phyloP scores from a whole-genome alignment of 2,113 vertebrate genomes.

The Plecturocebus donacophilus region DNA sequence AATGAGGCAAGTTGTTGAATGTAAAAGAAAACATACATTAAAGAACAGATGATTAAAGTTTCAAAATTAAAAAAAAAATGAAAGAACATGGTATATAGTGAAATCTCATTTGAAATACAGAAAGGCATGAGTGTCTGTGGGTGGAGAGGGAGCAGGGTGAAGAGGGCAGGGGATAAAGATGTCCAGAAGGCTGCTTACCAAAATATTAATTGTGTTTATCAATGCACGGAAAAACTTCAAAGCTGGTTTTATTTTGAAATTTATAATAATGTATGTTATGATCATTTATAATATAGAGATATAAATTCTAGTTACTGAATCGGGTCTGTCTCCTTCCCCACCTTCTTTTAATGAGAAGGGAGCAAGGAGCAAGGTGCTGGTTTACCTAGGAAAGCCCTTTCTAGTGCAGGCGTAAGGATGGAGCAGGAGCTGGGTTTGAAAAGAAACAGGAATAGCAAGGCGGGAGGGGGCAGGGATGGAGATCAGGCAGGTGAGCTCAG shows the following conservation, averaged over 20 bases:
- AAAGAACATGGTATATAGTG: neutral
- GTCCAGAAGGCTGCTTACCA: neutral
- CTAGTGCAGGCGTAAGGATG: neutral
- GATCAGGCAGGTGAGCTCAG: neutral
- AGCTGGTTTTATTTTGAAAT: neutral
- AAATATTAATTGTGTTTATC: neutral
- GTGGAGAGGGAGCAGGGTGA: neutral
- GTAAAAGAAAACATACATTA: slow-evolving; percentile 33
- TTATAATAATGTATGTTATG: neutral
- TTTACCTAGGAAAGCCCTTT: neutral
- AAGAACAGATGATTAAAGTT: neutral
- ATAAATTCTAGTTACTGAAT: neutral
- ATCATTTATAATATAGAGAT: neutral
- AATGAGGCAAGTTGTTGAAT: neutral
- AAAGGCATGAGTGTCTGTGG: neutral
- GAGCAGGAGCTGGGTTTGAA: neutral
- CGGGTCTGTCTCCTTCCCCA: neutral
- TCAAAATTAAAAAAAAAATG: neutral
- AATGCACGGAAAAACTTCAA: neutral
- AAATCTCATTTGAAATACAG: neutral
- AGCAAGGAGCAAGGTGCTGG: neutral
- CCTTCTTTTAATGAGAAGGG: neutral
- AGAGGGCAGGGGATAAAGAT: neutral
- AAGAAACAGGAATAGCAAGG: neutral
- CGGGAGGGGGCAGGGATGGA: too few species aligned